Evolutionary conservation across 2,797 vertebrate species (phyloP).

Genomic region (Sebastes nivosus): DNA sequence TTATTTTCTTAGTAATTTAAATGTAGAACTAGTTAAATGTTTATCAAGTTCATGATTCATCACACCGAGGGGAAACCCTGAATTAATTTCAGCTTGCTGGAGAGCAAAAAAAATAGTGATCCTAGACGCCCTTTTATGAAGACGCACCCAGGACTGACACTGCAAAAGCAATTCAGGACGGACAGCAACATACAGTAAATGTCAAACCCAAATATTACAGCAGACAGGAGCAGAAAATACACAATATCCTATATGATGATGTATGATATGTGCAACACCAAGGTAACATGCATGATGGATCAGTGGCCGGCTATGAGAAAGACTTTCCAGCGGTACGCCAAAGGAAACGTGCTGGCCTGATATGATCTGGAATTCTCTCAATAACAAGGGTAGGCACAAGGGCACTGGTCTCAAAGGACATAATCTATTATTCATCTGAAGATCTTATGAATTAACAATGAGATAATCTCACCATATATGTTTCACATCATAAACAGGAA

Average conservation of each 20-base stretch:
- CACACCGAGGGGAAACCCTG: not conserved
- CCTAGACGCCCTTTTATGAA: not conserved
- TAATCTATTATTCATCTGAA: slow-evolving; percentile 84
- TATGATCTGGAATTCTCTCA: slow-evolving; percentile 77
- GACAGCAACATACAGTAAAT: not conserved
- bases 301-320: slow-evolving; percentile 45
- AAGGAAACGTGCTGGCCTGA: slow-evolving; percentile 56
- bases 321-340: slow-evolving; percentile 54
- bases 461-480: slow-evolving; percentile 79
- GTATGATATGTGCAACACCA: slow-evolving; percentile 48
- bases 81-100: not conserved
- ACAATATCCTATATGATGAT: slow-evolving; percentile 31
- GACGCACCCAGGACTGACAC: not conserved
- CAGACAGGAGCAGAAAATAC: slow-evolving; percentile 12
- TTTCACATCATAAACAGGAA: slow-evolving; percentile 79
- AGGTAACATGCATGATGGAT: slow-evolving; percentile 58
- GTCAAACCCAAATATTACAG: not conserved
- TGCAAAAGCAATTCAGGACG: not conserved
- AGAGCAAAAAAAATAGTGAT: not conserved
- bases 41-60: slow-evolving; percentile 40
- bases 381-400: slow-evolving; percentile 76
- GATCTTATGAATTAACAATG: slow-evolving; percentile 81
- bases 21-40: slow-evolving; percentile 49
- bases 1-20: slow-evolving; percentile 55
- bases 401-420: slow-evolving; percentile 77